A percentile compares a stretch with the other conserved stretches of the same genome.
These are phyloP conservation scores for Rhopalosiphum maidis DNA, from an alignment of 1,140 invertebrate genomes.

Conservation along the genomic window DNA sequence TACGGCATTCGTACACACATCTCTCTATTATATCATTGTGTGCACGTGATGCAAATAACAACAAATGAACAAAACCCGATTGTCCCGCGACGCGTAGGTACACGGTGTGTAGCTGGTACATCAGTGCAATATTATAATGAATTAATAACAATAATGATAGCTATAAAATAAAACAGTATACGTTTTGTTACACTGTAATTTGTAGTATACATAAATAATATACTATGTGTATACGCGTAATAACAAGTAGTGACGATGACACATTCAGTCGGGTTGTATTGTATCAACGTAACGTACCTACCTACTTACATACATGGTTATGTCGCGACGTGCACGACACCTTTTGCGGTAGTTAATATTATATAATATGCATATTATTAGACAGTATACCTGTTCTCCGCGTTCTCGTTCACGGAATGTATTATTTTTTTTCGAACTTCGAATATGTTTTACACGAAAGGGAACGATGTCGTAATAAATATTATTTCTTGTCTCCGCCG, in stretches of 20 bases:
- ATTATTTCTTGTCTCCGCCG: background rate
- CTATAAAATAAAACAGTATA: background rate
- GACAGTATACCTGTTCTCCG: no score
- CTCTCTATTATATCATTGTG: background rate
- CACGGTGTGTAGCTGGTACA: background rate
- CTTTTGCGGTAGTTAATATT: background rate
- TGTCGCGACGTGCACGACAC: background rate
- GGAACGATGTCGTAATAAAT: no score
- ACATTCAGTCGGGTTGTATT: background rate
- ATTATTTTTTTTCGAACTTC: background rate
- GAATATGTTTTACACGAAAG: background rate
- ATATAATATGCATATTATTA: no score
- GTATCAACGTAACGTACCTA: background rate
- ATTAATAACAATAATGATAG: slow-evolving; percentile 1
- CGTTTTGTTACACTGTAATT: background rate
- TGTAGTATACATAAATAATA: background rate
- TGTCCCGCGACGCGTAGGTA: background rate
- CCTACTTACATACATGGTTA: background rate
- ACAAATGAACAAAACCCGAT: slow-evolving; percentile 10
- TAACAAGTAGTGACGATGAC: background rate
- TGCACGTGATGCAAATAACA: background rate
- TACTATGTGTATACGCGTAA: background rate
- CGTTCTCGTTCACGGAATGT: background rate
- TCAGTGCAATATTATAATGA: background rate
- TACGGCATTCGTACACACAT: background rate